Conservation (phyloP, 2,888 invertebrate genomes). For the Eilema caniola region DNA sequence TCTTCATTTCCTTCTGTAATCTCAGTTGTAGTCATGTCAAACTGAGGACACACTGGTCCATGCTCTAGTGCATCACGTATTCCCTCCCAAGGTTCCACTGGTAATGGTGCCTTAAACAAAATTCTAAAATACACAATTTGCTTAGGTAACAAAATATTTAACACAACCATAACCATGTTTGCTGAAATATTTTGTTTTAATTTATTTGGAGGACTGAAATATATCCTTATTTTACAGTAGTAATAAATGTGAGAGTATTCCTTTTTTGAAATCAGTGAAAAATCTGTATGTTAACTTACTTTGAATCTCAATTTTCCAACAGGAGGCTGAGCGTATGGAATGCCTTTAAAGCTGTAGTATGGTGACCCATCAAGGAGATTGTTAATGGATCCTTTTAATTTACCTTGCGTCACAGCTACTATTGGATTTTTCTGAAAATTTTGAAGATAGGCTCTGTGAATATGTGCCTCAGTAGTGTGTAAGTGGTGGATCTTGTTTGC, state of each 20-base stretch:
- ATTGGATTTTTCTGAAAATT: constrained; percentile 55
- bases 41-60: constrained; percentile 71
- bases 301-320: constrained; percentile 12
- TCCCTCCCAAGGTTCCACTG: constrained; percentile 66
- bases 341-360: constrained; percentile 18
- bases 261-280: no score
- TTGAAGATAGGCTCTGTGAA: neutral
- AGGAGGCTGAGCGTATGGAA: constrained; percentile 13
- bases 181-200: neutral
- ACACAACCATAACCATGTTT: no score
- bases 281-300: constrained; percentile 2
- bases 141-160: no score
- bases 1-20: constrained; percentile 67
- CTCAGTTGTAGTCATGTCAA: constrained; percentile 55
- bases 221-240: no score
- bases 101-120: constrained; percentile 64
- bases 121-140: neutral
- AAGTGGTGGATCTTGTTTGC: no score
- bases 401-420: constrained; percentile 64
- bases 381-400: constrained; percentile 60
- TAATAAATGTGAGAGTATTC: no score
- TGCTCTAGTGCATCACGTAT: constrained; percentile 68
- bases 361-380: constrained; percentile 58
- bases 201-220: neutral
- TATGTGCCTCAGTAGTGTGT: neutral